Base-by-base conservation (phyloP, 1,140 invertebrate species). In the Globodera rostochiensis region DNA sequence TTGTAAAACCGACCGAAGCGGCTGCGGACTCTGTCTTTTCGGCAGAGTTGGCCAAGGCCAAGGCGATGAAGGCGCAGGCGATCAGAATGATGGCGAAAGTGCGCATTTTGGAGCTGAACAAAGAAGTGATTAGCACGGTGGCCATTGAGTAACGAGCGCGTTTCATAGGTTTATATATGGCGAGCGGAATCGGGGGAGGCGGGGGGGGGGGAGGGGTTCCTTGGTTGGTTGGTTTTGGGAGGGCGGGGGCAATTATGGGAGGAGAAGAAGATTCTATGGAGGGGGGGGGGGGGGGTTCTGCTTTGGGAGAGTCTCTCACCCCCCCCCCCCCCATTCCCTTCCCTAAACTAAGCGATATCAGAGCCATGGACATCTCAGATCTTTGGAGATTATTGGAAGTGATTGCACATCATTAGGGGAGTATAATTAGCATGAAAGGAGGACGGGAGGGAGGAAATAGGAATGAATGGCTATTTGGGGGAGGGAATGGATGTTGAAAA, bases 41-140 rank as follows among this genome's bases (percentile, higher is more conserved):
- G 6, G 77, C 77, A 15, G 77, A 69, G 69, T 69, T 78, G 21
- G 77, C 77, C 46, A 78, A 46, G 13, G 70, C 77, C 45, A 78
- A 69, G 6, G 64, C 64, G 45, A 78, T 69, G 13, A 78, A 47
- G n/a, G 77, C 46, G 49, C 66, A 70, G 49, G 77, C 66, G 46
- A 70, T 69, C 21, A 78, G 9, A 21, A 36, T 15, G 25, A 78
- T 46, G 66, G 69, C 46, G n/a, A 70, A 47, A 8, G 64, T 46
- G 25, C 45, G 21, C 77, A 78, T 78, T 64, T 78, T 78, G 25
- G 77, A 70, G 46, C 70, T 78, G 53, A 78, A 78, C 21, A 78
- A 53, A 53, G 74, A n/a, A n/a, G 70, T 71, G 46, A 78, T 78
- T 66, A 70, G 49, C 66, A 69, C 64, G 66, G 21, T 36, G 49